Conservation (phyloP, 2,888 invertebrate species). For the Empis stercorea region DNA sequence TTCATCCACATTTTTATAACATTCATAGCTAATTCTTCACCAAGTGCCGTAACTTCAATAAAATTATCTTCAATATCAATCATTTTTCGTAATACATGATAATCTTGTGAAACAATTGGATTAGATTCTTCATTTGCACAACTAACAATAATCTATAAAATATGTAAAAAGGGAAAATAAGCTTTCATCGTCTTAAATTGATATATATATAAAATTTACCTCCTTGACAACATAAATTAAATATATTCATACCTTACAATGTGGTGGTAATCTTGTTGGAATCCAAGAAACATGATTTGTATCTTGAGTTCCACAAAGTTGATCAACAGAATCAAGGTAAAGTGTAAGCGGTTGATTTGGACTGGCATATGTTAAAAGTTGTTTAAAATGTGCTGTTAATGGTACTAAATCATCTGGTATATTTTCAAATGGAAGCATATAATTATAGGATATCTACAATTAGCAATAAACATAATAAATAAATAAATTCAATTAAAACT, state of each 20-base stretch:
- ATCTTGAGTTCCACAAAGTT: conserved; percentile 85
- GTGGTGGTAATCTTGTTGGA: conserved; percentile 74
- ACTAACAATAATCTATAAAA: conserved; percentile 71
- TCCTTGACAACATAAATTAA: too few relatives aligned
- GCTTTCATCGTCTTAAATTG: too few relatives aligned
- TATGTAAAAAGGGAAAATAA: background rate
- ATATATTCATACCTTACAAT: conserved; percentile 74
- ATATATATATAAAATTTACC: too few relatives aligned
- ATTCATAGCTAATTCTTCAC: conserved; percentile 86
- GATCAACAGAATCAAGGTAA: conserved; percentile 93
- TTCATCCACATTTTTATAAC: conserved; percentile 87
- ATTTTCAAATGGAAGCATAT: conserved; percentile 78
- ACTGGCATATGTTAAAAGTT: conserved; percentile 70
- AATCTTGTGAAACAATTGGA: conserved; percentile 75
- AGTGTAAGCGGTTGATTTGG: conserved; percentile 75
- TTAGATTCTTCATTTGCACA: conserved; percentile 80
- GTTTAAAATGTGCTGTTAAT: conserved; percentile 90
- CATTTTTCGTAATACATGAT: conserved; percentile 72
- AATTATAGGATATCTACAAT: conserved; percentile 80
- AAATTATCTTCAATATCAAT: conserved; percentile 81
- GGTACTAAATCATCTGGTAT: conserved; percentile 95
- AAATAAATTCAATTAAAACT: too few relatives aligned
- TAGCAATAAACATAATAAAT: too few relatives aligned
- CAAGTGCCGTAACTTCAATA: conserved; percentile 77
- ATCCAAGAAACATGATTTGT: conserved; percentile 95